Evolutionary conservation across 2,888 invertebrate species (phyloP), one percentile per base, ranked within the genome.

Genomic region (Alloscopus bannaensis): DNA sequence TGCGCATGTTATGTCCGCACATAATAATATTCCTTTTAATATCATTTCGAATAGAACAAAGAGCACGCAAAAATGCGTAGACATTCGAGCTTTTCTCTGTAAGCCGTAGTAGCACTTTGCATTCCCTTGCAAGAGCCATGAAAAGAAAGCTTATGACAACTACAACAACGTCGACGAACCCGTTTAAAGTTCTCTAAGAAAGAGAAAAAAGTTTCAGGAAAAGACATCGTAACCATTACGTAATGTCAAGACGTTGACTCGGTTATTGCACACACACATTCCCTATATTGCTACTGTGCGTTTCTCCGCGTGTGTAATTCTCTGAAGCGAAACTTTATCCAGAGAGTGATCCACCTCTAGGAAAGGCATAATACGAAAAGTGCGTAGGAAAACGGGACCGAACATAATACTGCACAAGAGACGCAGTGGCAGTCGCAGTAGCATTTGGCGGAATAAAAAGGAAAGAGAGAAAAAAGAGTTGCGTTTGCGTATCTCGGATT

Each of bases 211-310:
- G 2, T 22, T 22, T 52, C n/a, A 42, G 59, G 59, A 59, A 20
- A 29, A 22, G 55, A 28, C 18, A 45, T 77, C 76, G 76, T 77
- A 47, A 69, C 45, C 69, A 77, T 77, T 77, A 69, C 69, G 69
- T 77, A 69, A 77, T 62, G 76, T 60, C 68, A 69, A 77, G 69
- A 77, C 76, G 76, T 77, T 77, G 76, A 77, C 76, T 77, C 76
- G 60, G 42, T 57, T 69, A 77, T 69, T 69, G 69, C 75, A 68
- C 52, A 52, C 16, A n/a, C 47, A 52, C 20, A 52, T 13, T 36
- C 13, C 36, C 36, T 36, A 36, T 13, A 36, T 36, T 36, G 8
- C 36, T 13, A 36, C 8, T 50, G 50, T 50, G 50, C 50, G 50
- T 50, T 11, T 18, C 50, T n/a, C n/a, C n/a, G n/a, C n/a, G n/a